Percentiles rank a stretch among this genome's conserved stretches.
Conservation (phyloP, 2,888 invertebrate species). For the Ganaspis brasiliensis region DNA sequence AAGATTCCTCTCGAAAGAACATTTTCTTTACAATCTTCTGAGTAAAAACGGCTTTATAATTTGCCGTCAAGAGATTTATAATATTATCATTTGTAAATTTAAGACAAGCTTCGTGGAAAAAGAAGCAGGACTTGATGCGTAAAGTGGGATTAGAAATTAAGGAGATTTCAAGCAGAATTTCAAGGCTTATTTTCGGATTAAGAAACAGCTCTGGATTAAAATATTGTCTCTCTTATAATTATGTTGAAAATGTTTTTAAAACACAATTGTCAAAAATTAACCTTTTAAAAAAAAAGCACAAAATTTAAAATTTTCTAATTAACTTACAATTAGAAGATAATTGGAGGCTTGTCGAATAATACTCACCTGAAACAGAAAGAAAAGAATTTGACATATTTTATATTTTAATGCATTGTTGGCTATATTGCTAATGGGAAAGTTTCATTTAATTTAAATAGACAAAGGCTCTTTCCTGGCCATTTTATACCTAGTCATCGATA, state of each 20-base stretch:
- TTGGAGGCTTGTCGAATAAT: not conserved
- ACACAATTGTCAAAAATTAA: too few relatives aligned
- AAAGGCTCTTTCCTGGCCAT: not conserved
- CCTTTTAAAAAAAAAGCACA: not conserved
- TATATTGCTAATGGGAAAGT: too few relatives aligned
- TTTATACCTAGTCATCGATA: not conserved
- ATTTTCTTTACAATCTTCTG: not conserved
- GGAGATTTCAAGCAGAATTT: not conserved
- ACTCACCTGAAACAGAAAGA: slow-evolving; percentile 17
- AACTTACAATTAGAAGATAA: not conserved
- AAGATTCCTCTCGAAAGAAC: not conserved
- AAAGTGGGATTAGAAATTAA: slow-evolving; percentile 15
- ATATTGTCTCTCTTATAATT: not conserved
- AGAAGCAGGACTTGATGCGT: not conserved
- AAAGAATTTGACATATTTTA: too few relatives aligned
- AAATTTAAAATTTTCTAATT: not conserved
- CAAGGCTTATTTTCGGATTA: not conserved
- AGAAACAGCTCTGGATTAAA: not conserved
- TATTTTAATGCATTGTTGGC: too few relatives aligned
- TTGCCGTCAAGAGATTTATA: too few relatives aligned
- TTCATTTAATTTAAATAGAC: too few relatives aligned
- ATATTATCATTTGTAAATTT: too few relatives aligned
- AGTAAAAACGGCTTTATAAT: too few relatives aligned
- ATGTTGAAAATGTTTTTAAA: too few relatives aligned
- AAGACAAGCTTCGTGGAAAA: too few relatives aligned